Base-by-base conservation (phyloP, 2,797 vertebrate species). In the Dendrocincla tyrannina region DNA sequence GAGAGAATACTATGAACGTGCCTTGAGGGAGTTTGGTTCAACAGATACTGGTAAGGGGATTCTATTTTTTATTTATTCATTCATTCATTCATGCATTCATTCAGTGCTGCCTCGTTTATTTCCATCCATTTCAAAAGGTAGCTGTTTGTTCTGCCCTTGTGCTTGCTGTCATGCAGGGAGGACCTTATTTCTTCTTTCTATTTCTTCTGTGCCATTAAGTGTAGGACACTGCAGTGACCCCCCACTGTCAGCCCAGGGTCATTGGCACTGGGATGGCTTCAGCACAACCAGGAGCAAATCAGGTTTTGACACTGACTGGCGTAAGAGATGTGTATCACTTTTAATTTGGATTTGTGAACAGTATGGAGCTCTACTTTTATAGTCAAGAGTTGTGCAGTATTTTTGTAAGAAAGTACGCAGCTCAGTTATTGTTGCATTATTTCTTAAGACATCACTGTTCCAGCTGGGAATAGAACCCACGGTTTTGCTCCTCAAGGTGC, bases 1-100 rank as follows among this genome's bases (percentile, higher is more conserved):
- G 94, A 98, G 99, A 93, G 99, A 99, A 77, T 99, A 98, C 96
- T 99, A 99, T 10, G 99, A 99, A 97, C 98, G 99, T 69, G 99
- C 98, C 17, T 97, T 99, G 97, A 98, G 99, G 93, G 99, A 99
- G 93, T 99, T 99, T 44, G 99, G 99, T 90, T 98, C 98, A 63
- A 89, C 94, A 17, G 98, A 98, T 80, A 98, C 98, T 5, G 99
- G 99, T 99, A 96, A 98, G 98, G 89, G 62, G 41, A 35, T 30
- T 93, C 91, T 49, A 25, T 11, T 49, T 63, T 41, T 81, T 80
- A 49, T 41, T 37, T 37, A 72, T 58, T 94, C 33, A 79, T 66
- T 78, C 10, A 76, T 73, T 87, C 15, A 74, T 73, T 87, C 20
- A 78, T 73, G 78, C 15, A 70, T 62, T 82, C 41, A 58, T 58